Evolutionary conservation across 2,888 invertebrate species (phyloP).

Genomic region (Boloria selene): DNA sequence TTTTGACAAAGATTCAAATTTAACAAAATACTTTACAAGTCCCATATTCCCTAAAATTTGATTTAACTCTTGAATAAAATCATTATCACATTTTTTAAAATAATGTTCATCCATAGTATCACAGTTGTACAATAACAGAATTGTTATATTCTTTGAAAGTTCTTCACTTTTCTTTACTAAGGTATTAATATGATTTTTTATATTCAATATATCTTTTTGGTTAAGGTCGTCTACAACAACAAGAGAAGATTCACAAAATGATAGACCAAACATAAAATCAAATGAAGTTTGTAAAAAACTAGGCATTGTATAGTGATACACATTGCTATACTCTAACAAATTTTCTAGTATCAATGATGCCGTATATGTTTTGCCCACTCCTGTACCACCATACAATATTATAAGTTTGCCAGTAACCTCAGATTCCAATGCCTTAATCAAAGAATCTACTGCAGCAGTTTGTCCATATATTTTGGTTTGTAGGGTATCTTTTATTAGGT

Average conservation of each 20-base stretch:
- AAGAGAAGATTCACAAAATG: conserved; percentile 60
- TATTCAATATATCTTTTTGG: conserved; percentile 48
- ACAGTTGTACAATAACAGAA: conserved; percentile 70
- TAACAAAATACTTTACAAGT: conserved; percentile 55
- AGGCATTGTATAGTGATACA: conserved; percentile 73
- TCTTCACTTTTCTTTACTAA: conserved; percentile 59
- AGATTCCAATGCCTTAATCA: conserved; percentile 54
- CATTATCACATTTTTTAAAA: conserved; percentile 57
- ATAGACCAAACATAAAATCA: conserved; percentile 63
- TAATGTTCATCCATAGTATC: conserved; percentile 50
- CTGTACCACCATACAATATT: conserved; percentile 71
- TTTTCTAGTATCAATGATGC: conserved; percentile 60
- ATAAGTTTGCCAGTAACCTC: conserved; percentile 58
- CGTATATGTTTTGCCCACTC: conserved; percentile 72
- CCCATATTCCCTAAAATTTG: conserved; percentile 52
- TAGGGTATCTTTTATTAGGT: conserved; percentile 49
- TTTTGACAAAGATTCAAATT: conserved; percentile 59
- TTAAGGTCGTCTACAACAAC: conserved; percentile 68
- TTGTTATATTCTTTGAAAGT: conserved; percentile 57
- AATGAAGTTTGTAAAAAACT: conserved; percentile 57
- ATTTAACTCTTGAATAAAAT: conserved; percentile 50
- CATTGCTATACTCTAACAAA: conserved; percentile 58
- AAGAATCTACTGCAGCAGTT: conserved; percentile 50
- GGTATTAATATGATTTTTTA: conserved; percentile 51
- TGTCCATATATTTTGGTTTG: conserved; percentile 64